Evolutionary conservation across 1,140 invertebrate species (phyloP).

Genomic region (Papilio dardanus): DNA sequence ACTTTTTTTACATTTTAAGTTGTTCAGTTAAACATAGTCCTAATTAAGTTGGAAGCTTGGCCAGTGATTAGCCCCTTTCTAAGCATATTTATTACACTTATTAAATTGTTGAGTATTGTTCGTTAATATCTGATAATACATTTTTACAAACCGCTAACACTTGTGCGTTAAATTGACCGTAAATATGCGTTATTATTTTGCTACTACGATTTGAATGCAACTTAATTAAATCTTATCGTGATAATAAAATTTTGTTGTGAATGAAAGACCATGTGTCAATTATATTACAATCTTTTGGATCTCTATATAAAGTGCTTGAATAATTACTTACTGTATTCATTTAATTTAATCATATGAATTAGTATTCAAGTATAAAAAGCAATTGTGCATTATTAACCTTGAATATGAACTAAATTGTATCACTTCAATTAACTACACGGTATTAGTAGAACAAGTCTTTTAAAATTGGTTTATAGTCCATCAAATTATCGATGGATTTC

Average conservation of each 20-base stretch:
- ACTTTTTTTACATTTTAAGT: background rate
- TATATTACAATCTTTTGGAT: conserved; percentile 11
- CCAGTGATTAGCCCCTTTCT: background rate
- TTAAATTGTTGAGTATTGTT: background rate
- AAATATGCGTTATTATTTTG: background rate
- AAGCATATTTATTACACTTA: background rate
- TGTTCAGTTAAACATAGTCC: background rate
- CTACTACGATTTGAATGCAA: background rate
- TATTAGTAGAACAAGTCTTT: background rate
- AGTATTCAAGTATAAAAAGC: conserved; percentile 7
- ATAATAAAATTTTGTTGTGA: background rate
- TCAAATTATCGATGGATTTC: too few relatives aligned
- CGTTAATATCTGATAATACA: background rate
- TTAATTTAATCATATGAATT: background rate
- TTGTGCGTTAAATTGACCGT: conserved; percentile 19
- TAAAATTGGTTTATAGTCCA: too few relatives aligned
- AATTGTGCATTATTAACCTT: conserved; percentile 2
- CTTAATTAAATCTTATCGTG: background rate
- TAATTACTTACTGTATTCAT: background rate
- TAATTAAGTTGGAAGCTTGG: background rate
- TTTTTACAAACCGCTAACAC: conserved; percentile 9
- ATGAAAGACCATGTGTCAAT: conserved; percentile 9
- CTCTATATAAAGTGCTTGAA: background rate
- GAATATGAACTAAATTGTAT: conserved; percentile 6
- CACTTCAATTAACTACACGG: background rate